These are phyloP conservation scores for Hystrix cristata DNA, from an alignment of 2,113 vertebrate species.

Conservation along the genomic window DNA sequence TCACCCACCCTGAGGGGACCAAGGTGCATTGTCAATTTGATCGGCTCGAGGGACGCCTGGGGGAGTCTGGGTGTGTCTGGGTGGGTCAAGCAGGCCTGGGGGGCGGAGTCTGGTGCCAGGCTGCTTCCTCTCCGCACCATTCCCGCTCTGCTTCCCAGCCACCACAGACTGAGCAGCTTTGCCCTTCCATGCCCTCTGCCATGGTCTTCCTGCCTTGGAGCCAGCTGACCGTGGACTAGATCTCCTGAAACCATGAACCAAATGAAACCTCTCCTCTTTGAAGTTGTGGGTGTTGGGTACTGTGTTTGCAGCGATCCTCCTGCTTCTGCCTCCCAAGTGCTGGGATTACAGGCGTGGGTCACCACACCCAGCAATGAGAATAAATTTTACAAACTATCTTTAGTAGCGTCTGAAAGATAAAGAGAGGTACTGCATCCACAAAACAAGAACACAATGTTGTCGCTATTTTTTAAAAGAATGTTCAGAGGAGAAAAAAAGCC, in stretches of 20 bases:
- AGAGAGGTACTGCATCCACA: not conserved
- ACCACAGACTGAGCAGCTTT: not conserved
- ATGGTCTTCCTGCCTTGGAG: not conserved
- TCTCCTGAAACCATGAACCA: not conserved
- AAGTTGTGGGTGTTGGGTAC: not conserved
- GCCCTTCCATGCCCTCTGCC: not conserved
- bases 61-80: not conserved
- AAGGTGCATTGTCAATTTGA: not conserved
- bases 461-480: not conserved
- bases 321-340: too few species aligned
- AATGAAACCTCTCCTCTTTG: not conserved
- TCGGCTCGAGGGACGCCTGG: not conserved
- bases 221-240: not conserved
- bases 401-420: not conserved
- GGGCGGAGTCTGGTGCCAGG: not conserved
- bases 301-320: too few species aligned
- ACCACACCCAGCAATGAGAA: not conserved
- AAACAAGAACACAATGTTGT: not conserved
- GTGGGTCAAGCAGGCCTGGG: not conserved
- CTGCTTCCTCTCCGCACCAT: not conserved
- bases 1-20: not conserved
- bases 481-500: not conserved
- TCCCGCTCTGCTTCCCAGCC: not conserved
- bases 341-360: too few species aligned
- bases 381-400: not conserved